A percentile compares a stretch with the other conserved stretches of the same genome.
phyloP scores from a whole-genome alignment of 2,888 invertebrate species.

The Aricia artaxerxes region DNA sequence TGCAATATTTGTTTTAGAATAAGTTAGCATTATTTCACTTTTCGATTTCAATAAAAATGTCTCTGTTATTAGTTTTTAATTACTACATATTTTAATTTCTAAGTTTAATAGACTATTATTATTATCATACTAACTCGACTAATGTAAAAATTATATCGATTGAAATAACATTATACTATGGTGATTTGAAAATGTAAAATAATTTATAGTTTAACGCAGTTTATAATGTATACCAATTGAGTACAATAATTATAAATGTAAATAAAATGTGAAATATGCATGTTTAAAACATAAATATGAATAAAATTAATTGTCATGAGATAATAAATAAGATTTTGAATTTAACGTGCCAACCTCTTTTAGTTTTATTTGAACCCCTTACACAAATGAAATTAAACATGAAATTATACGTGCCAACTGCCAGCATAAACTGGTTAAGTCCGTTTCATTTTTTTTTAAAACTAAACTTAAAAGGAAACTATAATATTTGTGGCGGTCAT shows the following conservation, averaged over 20 bases:
- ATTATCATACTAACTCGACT: neutral
- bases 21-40: too few relatives aligned
- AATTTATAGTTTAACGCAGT: constrained; percentile 45
- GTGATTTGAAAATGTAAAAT: constrained; percentile 26
- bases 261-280: constrained; percentile 68
- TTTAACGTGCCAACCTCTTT: constrained; percentile 72
- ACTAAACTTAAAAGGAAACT: too few relatives aligned
- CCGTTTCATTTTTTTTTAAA: too few relatives aligned
- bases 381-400: neutral
- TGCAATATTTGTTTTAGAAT: too few relatives aligned
- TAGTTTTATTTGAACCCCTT: constrained; percentile 56
- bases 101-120: neutral
- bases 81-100: neutral
- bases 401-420: neutral
- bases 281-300: constrained; percentile 49
- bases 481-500: too few relatives aligned
- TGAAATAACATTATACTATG: constrained; percentile 8
- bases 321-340: constrained; percentile 76
- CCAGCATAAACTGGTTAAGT: too few relatives aligned
- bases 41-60: too few relatives aligned
- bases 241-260: constrained; percentile 76
- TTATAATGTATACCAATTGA: constrained; percentile 70
- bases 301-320: constrained; percentile 65
- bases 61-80: neutral
- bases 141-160: constrained; percentile 1